Percentiles rank a stretch among this genome's conserved stretches.
Evolutionary conservation across 2,113 vertebrate genomes (phyloP).

Genomic region (Marcusenius ussheri): DNA sequence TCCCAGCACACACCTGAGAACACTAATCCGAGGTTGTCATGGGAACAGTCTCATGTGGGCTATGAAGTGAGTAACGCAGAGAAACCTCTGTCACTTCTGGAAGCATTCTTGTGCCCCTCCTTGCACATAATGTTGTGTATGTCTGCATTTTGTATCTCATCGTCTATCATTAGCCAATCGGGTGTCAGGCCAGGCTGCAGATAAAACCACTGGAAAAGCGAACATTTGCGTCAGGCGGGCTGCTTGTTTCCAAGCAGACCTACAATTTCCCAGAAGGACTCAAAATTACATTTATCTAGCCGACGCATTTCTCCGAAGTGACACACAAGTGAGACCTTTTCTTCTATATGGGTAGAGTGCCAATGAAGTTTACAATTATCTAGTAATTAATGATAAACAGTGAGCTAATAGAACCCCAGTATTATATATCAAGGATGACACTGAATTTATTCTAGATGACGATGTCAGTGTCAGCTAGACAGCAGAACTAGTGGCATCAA

Average conservation of each 20-base stretch:
- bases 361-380: neutral
- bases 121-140: neutral
- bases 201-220: neutral
- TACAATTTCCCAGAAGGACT: neutral
- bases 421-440: neutral
- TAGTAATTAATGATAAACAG: neutral
- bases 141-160: neutral
- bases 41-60: neutral
- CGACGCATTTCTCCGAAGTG: neutral
- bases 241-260: neutral
- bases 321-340: neutral
- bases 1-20: neutral
- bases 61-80: neutral
- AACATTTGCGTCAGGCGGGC: neutral
- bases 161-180: neutral
- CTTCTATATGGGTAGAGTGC: neutral
- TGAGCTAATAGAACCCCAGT: neutral
- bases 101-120: neutral
- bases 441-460: neutral
- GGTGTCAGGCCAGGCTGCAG: neutral
- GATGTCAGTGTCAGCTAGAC: neutral
- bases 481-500: neutral
- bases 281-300: neutral
- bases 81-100: neutral
- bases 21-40: neutral